These are phyloP conservation scores for Centropus bengalensis DNA, from an alignment of 2,113 vertebrate genomes.

Conservation along the genomic window DNA sequence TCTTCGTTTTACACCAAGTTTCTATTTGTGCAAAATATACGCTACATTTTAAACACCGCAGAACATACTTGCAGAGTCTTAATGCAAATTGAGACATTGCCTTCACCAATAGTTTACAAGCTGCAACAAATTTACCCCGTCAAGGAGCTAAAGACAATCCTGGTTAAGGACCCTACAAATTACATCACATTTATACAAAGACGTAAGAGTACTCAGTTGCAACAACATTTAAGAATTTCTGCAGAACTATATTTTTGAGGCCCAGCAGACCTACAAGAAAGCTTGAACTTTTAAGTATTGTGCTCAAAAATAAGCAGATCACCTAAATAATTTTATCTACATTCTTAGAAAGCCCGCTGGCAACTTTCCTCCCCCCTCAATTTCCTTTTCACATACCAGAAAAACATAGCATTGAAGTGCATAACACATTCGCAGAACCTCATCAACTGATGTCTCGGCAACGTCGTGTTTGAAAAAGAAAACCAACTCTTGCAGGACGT, in stretches of 20 bases:
- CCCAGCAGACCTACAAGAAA: neutral
- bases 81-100: neutral
- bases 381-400: neutral
- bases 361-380: neutral
- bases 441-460: neutral
- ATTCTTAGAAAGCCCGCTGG: neutral
- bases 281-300: neutral
- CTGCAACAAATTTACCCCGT: neutral
- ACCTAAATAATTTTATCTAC: neutral
- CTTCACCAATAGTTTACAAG: neutral
- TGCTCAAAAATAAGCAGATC: neutral
- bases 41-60: neutral
- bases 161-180: neutral
- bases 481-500: neutral
- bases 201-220: neutral
- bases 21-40: neutral
- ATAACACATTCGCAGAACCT: neutral
- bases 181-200: neutral
- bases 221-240: neutral
- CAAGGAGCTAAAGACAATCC: neutral
- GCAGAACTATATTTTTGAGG: neutral
- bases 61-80: neutral
- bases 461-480: neutral
- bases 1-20: neutral
- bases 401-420: neutral